These are phyloP conservation scores for Psettodes erumei DNA, from an alignment of 2,113 vertebrate species.

Conservation along the genomic window DNA sequence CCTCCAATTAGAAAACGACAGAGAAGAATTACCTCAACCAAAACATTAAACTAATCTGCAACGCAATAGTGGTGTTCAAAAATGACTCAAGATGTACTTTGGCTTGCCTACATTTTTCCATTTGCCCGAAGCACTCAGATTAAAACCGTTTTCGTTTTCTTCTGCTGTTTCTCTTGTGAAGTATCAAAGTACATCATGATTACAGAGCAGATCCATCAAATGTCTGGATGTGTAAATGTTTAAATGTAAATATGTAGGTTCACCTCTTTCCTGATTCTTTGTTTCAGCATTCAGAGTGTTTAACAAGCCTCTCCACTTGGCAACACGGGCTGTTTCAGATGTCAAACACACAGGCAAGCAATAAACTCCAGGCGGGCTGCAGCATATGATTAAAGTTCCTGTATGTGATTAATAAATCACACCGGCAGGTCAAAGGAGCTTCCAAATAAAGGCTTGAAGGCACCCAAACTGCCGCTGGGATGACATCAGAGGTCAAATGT, in stretches of 20 bases:
- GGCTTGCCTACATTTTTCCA: constrained; percentile 50
- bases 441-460: constrained; percentile 57
- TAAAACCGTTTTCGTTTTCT: constrained; percentile 33
- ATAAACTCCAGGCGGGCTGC: constrained; percentile 15
- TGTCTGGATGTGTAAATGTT: constrained; percentile 38
- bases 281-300: constrained; percentile 29
- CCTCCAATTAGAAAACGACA: constrained; percentile 55
- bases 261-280: constrained; percentile 20
- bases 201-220: constrained; percentile 54
- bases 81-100: constrained; percentile 67
- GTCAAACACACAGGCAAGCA: constrained; percentile 47
- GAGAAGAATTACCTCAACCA: constrained; percentile 52
- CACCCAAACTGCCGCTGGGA: constrained; percentile 52
- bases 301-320: constrained; percentile 38
- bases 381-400: constrained; percentile 66
- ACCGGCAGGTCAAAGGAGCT: constrained; percentile 43
- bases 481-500: constrained; percentile 79
- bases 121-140: constrained; percentile 54
- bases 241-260: constrained; percentile 48
- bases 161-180: constrained; percentile 28
- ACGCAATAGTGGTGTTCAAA: constrained; percentile 52
- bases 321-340: constrained; percentile 42
- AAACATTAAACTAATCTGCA: constrained; percentile 61
- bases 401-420: constrained; percentile 71
- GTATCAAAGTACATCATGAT: constrained; percentile 34